These are phyloP conservation scores for Spondyliosoma cantharus DNA, from an alignment of 2,797 vertebrate genomes.

Conservation along the genomic window DNA sequence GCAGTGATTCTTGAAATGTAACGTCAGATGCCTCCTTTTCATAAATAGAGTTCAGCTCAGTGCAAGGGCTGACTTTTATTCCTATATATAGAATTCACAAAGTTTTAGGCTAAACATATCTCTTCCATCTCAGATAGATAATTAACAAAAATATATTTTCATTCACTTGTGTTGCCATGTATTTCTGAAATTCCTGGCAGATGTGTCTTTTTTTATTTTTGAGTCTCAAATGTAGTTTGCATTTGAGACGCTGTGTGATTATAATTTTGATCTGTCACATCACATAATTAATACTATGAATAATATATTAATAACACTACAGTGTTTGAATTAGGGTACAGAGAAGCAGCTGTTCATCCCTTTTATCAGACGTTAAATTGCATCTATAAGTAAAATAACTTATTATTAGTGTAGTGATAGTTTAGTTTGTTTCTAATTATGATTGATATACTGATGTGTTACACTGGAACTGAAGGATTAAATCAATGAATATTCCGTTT, in stretches of 20 bases:
- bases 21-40: constrained; percentile 10
- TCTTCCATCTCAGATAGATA: constrained; percentile 10
- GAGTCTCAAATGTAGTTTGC: not conserved
- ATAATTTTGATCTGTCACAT: constrained; percentile 16
- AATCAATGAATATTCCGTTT: not conserved
- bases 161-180: not conserved
- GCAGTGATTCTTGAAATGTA: constrained; percentile 15
- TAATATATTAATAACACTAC: not conserved
- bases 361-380: constrained; percentile 26
- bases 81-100: constrained; percentile 11
- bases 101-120: not conserved
- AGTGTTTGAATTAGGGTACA: not conserved
- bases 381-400: not conserved
- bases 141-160: not conserved
- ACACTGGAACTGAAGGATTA: constrained; percentile 35
- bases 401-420: not conserved
- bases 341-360: not conserved
- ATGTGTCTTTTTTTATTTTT: not conserved
- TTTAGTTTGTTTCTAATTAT: not conserved
- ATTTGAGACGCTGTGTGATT: constrained; percentile 1
- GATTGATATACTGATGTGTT: constrained; percentile 16
- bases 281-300: not conserved
- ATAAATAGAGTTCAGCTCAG: constrained; percentile 16
- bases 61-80: constrained; percentile 10
- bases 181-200: not conserved